Conservation (phyloP, 2,113 vertebrate species). For the Glaucomys volans region DNA sequence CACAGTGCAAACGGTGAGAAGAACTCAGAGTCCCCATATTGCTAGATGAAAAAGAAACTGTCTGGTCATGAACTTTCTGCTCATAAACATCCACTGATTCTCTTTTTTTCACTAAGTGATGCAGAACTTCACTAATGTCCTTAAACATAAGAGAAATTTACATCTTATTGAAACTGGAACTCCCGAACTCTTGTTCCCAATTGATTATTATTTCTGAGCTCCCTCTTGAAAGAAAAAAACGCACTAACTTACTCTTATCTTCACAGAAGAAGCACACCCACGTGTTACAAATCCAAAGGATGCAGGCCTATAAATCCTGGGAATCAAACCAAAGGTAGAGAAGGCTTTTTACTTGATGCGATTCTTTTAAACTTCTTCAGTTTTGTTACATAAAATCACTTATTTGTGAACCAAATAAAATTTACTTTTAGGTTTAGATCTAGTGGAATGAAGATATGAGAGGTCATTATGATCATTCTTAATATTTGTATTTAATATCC, state of each 20-base stretch:
- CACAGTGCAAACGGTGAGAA: background rate
- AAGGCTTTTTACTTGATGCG: background rate
- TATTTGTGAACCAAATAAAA: background rate
- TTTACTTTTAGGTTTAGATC: background rate
- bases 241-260: constrained; percentile 49
- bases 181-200: background rate
- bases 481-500: constrained; percentile 6
- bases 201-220: constrained; percentile 3
- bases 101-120: background rate
- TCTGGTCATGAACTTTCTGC: background rate
- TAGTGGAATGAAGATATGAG: background rate
- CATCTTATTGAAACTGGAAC: constrained; percentile 31
- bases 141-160: background rate
- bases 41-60: background rate
- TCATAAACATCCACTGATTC: background rate
- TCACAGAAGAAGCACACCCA: constrained; percentile 62
- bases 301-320: background rate
- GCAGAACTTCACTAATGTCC: background rate
- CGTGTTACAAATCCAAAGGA: constrained; percentile 35
- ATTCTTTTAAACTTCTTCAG: background rate
- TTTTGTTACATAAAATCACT: background rate
- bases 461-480: background rate
- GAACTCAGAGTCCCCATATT: background rate
- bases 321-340: constrained; percentile 73
- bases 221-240: background rate